Base-by-base conservation (phyloP, 2,797 vertebrate genomes). In the Danio choprae region DNA sequence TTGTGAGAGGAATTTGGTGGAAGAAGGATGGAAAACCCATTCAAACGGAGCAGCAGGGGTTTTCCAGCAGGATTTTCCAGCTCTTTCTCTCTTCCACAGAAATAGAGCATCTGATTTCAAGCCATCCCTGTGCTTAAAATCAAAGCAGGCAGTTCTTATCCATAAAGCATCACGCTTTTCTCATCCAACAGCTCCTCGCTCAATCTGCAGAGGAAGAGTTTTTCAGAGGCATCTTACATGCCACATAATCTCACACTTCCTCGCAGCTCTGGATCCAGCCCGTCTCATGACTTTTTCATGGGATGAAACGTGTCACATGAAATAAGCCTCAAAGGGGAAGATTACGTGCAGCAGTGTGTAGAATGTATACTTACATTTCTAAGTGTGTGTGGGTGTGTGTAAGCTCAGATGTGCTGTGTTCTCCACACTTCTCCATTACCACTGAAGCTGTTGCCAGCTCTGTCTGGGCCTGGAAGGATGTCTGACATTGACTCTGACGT, bases 401-500 rank as follows among this genome's bases (percentile, higher is more conserved):
- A 73, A 75, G 48, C 76, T 79, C 81, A 79, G 48, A 83, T 83
- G 69, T 79, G 71, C 62, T 22, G 46, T 80, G 79, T 46, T 74
- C 67, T 74, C 71, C 64, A 77, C 81, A 74, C 75, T 81, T 56
- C 46, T 62, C 38, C 51, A n/a, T 76, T 77, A 46, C 70, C 78
- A 70, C 48, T 79, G 79, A 89, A 89, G 82, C 64, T 72, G 36
- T 80, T 83, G 87, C 85, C 83, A 88, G 85, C 74, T 89, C 88
- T 87, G 90, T 89, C 90, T 88, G 87, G 87, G 81, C 82, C 86
- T 87, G 51, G 43, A 84, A 86, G 82, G 85, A 92, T 92, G 90
- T 89, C 78, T 89, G 90, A 93, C 89, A 91, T 89, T 88, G 90
- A 87, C 88, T 93, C 53, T 86, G 88, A 90, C 83, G 87, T 91